Evolutionary conservation across 1,140 invertebrate species (phyloP), one percentile per base, ranked within the genome.

Genomic region (Zaprionus africanus): DNA sequence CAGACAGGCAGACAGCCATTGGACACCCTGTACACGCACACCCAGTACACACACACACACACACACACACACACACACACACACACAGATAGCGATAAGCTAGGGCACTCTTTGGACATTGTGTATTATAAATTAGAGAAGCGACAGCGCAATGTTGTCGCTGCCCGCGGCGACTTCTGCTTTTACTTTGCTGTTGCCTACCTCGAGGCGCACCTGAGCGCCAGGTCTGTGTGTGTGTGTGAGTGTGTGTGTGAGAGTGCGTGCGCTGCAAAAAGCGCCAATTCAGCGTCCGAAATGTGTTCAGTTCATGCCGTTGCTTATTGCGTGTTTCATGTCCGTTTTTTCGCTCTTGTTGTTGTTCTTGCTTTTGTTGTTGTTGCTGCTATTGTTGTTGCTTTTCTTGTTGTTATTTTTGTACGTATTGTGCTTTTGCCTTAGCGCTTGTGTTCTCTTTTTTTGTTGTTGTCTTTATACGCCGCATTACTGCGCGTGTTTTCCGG

Each of bases 241-340:
- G 22, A 64, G 26, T 46, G 41, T 49, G 43, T 53, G 17, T 51
- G 24, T 65, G 34, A 26, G 28, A 22, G 46, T 24, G 17, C 22
- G 66, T 68, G 54, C 41, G 36, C 24, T 53, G 57, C 41, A 65
- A 73, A 87, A 88, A 79, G 54, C 78, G 84, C 78, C 75, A 81
- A 88, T 88, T 88, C 84, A 88, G 81, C 78, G 85, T 41, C 64
- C 60, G 56, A 82, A 79, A 76, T 84, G 78, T 83, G 78, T 78
- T 81, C 74, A 65, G 73, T 68, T 61, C 75, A 64, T 76, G 69
- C 61, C 70, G 74, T 65, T 78, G 70, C 84, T 81, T 81, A 78
- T 83, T 88, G 83, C 81, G 84, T 87, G 84, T 75, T 83, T 70
- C 83, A 70, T 79, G 76, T 87, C 7, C 79, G 66, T 61, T 76